Percentiles rank a stretch among this genome's conserved stretches.
phyloP scores from a whole-genome alignment of 2,797 vertebrate genomes.

The Loriculus beryllinus region DNA sequence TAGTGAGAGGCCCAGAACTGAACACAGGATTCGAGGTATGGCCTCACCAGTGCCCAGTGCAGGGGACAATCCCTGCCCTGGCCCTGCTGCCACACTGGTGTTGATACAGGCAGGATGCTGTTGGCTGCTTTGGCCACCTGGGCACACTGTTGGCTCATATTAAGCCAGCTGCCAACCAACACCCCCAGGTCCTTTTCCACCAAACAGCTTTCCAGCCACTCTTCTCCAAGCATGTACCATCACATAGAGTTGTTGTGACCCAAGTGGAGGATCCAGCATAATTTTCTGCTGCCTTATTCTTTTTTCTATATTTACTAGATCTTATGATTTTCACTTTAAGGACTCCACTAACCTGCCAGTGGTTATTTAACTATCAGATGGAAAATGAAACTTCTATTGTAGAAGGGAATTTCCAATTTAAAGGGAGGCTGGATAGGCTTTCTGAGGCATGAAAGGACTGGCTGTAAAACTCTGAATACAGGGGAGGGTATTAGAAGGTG shows the following conservation, averaged over 20 bases:
- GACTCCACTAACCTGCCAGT: not conserved
- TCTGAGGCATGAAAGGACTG: slow-evolving; percentile 10
- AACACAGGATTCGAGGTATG: fast-evolving
- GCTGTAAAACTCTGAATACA: too few relatives aligned
- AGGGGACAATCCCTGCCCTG: fast-evolving
- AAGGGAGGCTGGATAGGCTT: not conserved
- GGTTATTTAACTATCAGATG: slow-evolving; percentile 1
- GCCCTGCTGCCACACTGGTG: fast-evolving
- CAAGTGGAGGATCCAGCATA: not conserved
- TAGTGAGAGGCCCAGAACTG: not conserved
- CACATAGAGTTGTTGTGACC: not conserved
- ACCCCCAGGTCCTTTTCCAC: not conserved
- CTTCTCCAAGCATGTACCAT: not conserved
- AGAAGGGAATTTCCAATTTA: not conserved
- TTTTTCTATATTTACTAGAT: not conserved
- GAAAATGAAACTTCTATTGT: slow-evolving; percentile 14
- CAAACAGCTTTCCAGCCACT: not conserved
- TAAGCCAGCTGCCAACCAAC: fast-evolving
- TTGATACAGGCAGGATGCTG: not conserved
- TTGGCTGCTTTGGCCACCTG: not conserved
- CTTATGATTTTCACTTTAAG: not conserved
- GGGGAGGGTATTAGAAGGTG: not conserved
- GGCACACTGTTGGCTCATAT: not conserved
- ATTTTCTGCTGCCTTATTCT: not conserved
- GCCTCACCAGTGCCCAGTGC: fast-evolving